Evolutionary conservation across 2,888 invertebrate genomes (phyloP), one percentile per base, ranked within the genome.

Genomic region (Idaea biselata): DNA sequence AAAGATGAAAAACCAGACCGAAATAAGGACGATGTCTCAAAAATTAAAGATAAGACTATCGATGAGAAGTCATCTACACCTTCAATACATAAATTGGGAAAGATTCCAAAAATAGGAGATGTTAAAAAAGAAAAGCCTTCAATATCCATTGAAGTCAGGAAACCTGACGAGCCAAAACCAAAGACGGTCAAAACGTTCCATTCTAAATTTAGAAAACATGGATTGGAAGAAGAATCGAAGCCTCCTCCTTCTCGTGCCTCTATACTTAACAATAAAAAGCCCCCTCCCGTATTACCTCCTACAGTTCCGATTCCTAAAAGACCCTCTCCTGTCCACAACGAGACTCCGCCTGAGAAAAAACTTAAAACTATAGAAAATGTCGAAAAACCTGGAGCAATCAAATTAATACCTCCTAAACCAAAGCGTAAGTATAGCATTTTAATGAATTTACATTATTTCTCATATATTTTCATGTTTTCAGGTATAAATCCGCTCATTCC

Each of bases 111-210:
- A 86, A 94, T 96, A 75, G 91, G 94, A 78, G 88, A 88, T 74
- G 70, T 88, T 78, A 80, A 94, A 74, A 94, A 93, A 78, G 95
- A 95, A 73, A 96, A 96, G 73, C 95, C 95, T 55, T 96, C 96
- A 3, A 96, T 97, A 83, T 96, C 97, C 0, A 96, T 97, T 73
- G 97, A 97, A 93, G 95, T 95, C 62, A 93, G 96, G 66, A 96
- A 96, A 85, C 94, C 93, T 66, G 95, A 95, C 71, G 94, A 95
- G 60, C 93, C 94, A 14, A 94, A 97, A 76, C 96, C 97, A 5
- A 97, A 97, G 89, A 98, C 98, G 55, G 98, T 98, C 0, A 98
- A 98, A 94, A 96, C 97, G 16, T 97, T 96, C 83, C 95, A 97
- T 87, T 97, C 97, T 0, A 97, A 97, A 89, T 97, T 98, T 92